These are phyloP conservation scores for Beris chalybata DNA, from an alignment of 2,888 invertebrate genomes.

Conservation along the genomic window DNA sequence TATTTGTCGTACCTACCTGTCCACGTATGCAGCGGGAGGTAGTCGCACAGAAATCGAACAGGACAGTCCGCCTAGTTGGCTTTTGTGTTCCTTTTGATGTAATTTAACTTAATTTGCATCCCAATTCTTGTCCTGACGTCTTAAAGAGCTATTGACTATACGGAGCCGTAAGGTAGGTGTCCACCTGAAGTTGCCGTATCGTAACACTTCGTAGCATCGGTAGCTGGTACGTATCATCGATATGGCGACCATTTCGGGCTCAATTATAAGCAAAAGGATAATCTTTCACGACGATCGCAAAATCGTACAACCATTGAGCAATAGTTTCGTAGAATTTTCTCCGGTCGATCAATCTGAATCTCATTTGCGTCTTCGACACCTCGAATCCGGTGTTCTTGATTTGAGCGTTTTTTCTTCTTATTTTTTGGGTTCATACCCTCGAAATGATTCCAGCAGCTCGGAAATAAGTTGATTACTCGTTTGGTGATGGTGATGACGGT, in stretches of 20 bases:
- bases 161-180: too few relatives aligned
- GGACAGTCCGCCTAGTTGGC: too few relatives aligned
- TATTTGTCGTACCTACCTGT: too few relatives aligned
- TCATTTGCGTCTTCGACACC: slow-evolving; percentile 21
- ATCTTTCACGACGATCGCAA: slow-evolving; percentile 25
- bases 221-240: too few relatives aligned
- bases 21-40: too few relatives aligned
- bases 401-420: neutral
- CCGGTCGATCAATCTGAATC: slow-evolving; percentile 17
- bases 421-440: neutral
- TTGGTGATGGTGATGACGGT: neutral
- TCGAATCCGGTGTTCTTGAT: neutral
- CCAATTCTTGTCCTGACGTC: too few relatives aligned
- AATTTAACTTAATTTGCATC: too few relatives aligned
- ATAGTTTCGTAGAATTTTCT: slow-evolving; percentile 13
- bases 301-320: neutral
- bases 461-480: slow-evolving; percentile 11
- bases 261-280: slow-evolving; percentile 24
- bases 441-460: slow-evolving; percentile 9
- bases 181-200: too few relatives aligned
- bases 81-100: too few relatives aligned
- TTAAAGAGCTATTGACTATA: too few relatives aligned
- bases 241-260: neutral
- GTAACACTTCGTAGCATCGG: too few relatives aligned
- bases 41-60: too few relatives aligned